A percentile compares a stretch with the other conserved stretches of the same genome.
Conservation (phyloP, 2,113 vertebrate genomes). For the Marcusenius ussheri region DNA sequence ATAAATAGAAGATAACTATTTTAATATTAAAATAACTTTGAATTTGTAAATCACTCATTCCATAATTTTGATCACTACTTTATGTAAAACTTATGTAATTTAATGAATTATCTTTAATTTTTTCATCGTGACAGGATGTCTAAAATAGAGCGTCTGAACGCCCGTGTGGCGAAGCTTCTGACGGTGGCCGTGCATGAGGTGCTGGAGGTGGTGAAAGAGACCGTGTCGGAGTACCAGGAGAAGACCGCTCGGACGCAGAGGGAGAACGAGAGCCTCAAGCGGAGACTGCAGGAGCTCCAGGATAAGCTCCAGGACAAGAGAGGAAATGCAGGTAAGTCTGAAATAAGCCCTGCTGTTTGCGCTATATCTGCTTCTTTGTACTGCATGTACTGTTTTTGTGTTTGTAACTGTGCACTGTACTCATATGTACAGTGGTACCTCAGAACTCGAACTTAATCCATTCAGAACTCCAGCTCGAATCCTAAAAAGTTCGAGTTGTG, state of each 20-base stretch:
- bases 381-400: neutral
- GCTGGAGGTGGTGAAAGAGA: constrained; percentile 40
- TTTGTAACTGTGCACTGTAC: neutral
- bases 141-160: constrained; percentile 44
- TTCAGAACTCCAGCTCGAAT: too few relatives aligned
- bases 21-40: neutral
- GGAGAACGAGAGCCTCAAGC: constrained; percentile 40
- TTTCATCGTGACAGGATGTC: constrained; percentile 30
- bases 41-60: neutral
- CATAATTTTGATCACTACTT: neutral
- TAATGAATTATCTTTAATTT: neutral
- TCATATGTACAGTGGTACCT: too few relatives aligned
- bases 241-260: constrained; percentile 41
- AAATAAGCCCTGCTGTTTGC: neutral
- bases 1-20: neutral
- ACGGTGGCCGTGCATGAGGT: constrained; percentile 39
- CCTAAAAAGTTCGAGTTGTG: too few relatives aligned
- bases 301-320: constrained; percentile 21
- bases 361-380: neutral
- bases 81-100: neutral
- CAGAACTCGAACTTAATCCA: too few relatives aligned
- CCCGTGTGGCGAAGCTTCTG: constrained; percentile 38
- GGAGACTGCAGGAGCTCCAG: constrained; percentile 40
- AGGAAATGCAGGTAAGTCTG: constrained; percentile 21
- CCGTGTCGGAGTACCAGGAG: constrained; percentile 42